phyloP scores from a whole-genome alignment of 2,888 invertebrate species.

The Phyto melanocephala region DNA sequence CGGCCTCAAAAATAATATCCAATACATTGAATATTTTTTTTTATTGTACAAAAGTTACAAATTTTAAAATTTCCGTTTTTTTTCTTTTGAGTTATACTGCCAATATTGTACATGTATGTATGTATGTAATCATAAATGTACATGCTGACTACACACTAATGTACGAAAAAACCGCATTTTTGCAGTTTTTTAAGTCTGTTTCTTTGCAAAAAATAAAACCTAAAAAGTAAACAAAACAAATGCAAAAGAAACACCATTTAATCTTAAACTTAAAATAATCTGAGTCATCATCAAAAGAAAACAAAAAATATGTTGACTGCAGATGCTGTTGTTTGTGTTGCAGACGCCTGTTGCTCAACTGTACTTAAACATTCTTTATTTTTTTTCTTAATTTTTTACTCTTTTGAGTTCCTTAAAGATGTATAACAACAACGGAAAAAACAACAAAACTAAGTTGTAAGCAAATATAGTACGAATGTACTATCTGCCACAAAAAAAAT shows the following conservation, averaged over 20 bases:
- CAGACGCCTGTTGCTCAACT: constrained; percentile 64
- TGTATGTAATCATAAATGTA: too few relatives aligned
- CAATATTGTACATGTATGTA: too few relatives aligned
- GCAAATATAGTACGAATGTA: constrained; percentile 8
- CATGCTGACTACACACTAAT: background rate
- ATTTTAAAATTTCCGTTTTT: too few relatives aligned
- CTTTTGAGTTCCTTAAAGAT: constrained; percentile 22
- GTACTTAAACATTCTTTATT: constrained; percentile 46
- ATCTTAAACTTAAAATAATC: background rate
- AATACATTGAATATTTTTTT: too few relatives aligned
- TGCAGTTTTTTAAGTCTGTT: constrained; percentile 29
- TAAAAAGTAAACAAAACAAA: background rate
- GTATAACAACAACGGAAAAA: constrained; percentile 23
- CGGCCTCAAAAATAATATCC: too few relatives aligned
- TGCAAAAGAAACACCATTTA: background rate
- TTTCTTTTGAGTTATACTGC: too few relatives aligned
- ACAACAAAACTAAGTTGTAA: constrained; percentile 34
- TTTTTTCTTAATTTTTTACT: background rate
- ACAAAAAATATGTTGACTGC: constrained; percentile 33
- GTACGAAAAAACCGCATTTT: background rate
- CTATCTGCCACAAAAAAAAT: background rate
- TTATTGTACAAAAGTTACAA: too few relatives aligned
- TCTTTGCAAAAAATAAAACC: constrained; percentile 13
- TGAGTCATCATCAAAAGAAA: constrained; percentile 10
- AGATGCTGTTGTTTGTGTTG: constrained; percentile 39